These are phyloP conservation scores for Zoanthus solanderi DNA, from an alignment of 92 coral and sea anemone genomes.

Conservation along the genomic window DNA sequence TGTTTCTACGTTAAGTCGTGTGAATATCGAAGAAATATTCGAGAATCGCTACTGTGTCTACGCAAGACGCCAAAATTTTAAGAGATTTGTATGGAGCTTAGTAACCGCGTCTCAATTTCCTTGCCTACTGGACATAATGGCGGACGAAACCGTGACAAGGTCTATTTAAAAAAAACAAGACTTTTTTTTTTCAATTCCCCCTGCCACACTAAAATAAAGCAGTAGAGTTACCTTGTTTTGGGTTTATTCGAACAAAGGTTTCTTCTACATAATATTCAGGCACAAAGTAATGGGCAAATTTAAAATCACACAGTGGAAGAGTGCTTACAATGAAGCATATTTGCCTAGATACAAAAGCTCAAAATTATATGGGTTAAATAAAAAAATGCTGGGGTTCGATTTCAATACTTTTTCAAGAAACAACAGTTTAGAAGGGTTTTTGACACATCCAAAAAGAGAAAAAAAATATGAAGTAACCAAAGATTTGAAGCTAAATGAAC, in stretches of 20 bases:
- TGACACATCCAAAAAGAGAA: slow-evolving; percentile 1
- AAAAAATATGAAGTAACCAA: slow-evolving; percentile 15
- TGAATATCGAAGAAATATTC: no score
- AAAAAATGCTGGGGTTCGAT: neutral
- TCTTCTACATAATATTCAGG: slow-evolving; percentile 23
- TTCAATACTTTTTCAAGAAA: slow-evolving; percentile 22
- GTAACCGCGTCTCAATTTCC: no score
- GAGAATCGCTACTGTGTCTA: no score
- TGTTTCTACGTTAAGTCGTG: no score
- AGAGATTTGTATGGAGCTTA: no score
- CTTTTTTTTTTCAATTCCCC: slow-evolving; percentile 8
- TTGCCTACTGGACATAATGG: no score
- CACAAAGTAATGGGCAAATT: slow-evolving; percentile 1
- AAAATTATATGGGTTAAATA: neutral
- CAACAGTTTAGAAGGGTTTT: slow-evolving; percentile 17
- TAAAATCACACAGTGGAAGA: slow-evolving; percentile 29
- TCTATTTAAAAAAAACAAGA: slow-evolving; percentile 24
- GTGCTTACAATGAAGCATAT: slow-evolving; percentile 35
- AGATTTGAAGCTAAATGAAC: slow-evolving; percentile 1
- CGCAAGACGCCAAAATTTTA: no score
- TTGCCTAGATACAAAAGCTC: slow-evolving; percentile 17
- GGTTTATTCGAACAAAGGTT: neutral
- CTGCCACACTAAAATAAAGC: no score
- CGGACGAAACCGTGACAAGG: no score
- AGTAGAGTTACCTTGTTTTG: neutral